These are phyloP conservation scores for Albula goreensis DNA, from an alignment of 2,113 vertebrate species.

Conservation along the genomic window DNA sequence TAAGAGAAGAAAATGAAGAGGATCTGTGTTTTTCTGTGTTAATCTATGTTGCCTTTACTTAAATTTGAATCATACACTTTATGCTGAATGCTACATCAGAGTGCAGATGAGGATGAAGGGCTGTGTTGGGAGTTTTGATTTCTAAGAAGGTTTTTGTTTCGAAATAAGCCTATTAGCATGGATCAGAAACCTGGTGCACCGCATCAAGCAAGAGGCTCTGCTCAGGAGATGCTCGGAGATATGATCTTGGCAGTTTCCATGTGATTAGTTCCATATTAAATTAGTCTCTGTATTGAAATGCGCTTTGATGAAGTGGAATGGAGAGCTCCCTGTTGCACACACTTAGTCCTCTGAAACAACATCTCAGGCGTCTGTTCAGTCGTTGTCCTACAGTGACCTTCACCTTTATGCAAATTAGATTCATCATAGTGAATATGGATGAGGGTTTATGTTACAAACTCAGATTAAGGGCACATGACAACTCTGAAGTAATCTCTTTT, in stretches of 20 bases:
- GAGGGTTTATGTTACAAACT: not conserved
- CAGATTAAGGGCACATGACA: too few species aligned
- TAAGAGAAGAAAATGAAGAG: not conserved
- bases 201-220: not conserved
- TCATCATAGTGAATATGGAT: not conserved
- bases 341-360: not conserved
- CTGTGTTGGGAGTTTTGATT: not conserved
- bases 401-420: not conserved
- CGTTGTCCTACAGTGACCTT: not conserved
- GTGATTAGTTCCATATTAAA: conserved; percentile 17
- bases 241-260: conserved; percentile 13
- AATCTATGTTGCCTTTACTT: not conserved
- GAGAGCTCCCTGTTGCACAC: not conserved
- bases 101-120: not conserved
- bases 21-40: not conserved
- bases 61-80: not conserved
- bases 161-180: not conserved
- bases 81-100: not conserved
- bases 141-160: not conserved
- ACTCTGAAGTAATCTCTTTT: too few species aligned
- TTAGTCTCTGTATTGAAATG: conserved; percentile 11
- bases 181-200: not conserved
- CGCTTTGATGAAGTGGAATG: not conserved
- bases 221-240: not conserved
- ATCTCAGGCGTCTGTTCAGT: not conserved